phyloP scores from a whole-genome alignment of 2,888 invertebrate genomes.

The Thera obeliscata region DNA sequence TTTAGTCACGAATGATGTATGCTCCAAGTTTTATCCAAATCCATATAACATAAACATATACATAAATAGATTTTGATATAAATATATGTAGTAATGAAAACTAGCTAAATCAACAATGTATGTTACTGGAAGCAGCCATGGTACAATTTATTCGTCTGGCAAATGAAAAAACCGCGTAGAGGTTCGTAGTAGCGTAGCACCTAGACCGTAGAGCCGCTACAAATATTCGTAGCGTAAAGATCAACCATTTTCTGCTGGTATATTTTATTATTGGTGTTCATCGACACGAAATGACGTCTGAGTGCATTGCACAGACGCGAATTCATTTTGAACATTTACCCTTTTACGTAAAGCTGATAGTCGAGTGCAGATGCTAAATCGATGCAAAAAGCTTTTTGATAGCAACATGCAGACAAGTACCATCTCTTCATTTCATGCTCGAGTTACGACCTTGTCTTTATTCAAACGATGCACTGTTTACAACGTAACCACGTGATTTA shows the following conservation, averaged over 20 bases:
- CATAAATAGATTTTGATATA: too few relatives aligned
- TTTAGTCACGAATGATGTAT: too few relatives aligned
- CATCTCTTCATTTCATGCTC: constrained; percentile 27
- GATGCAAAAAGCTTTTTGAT: constrained; percentile 38
- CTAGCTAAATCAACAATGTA: constrained; percentile 12
- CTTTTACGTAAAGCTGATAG: constrained; percentile 30
- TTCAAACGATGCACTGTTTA: constrained; percentile 26
- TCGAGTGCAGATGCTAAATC: constrained; percentile 32
- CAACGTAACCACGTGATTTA: constrained; percentile 24
- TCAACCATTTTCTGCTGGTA: constrained; percentile 42
- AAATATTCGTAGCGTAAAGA: constrained; percentile 46
- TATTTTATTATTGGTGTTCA: constrained; percentile 45
- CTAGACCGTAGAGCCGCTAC: constrained; percentile 47
- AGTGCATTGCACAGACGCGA: constrained; percentile 30
- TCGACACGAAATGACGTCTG: constrained; percentile 39
- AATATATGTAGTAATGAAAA: constrained; percentile 8
- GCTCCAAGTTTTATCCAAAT: too few relatives aligned
- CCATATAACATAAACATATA: too few relatives aligned
- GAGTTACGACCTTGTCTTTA: constrained; percentile 32
- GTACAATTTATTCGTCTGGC: constrained; percentile 23
- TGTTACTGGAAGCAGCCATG: constrained; percentile 13
- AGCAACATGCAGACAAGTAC: constrained; percentile 30
- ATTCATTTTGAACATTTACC: constrained; percentile 25
- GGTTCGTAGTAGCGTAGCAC: constrained; percentile 36
- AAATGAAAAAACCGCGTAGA: constrained; percentile 35